A percentile compares a stretch with the other conserved stretches of the same genome.
Evolutionary conservation across 1,140 invertebrate genomes (phyloP).

Genomic region (Trichonephila clavata): DNA sequence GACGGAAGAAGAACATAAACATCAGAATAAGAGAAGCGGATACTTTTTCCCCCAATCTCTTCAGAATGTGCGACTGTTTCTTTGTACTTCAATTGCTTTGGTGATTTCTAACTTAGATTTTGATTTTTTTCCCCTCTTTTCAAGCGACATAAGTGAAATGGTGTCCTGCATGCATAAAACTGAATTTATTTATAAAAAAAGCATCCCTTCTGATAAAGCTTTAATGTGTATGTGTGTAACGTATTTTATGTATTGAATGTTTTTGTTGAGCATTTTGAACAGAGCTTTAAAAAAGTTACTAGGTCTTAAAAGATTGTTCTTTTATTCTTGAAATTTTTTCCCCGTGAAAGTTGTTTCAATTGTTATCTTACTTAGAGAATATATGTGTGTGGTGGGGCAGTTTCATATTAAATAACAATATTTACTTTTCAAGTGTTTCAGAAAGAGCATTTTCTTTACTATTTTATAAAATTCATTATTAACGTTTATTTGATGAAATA

Average conservation of each 20-base stretch:
- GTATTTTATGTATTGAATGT: background rate
- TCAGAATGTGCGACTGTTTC: constrained; percentile 35
- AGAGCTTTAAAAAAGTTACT: too few relatives aligned
- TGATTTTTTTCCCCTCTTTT: background rate
- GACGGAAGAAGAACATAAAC: constrained; percentile 60
- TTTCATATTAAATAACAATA: too few relatives aligned
- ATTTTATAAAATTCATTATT: too few relatives aligned
- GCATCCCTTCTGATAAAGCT: background rate
- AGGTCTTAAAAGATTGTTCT: too few relatives aligned
- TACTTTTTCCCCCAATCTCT: background rate
- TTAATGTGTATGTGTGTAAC: background rate
- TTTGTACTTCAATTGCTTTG: constrained; percentile 56
- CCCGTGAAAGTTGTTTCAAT: too few relatives aligned
- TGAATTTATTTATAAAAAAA: constrained; percentile 19
- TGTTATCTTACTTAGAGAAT: too few relatives aligned
- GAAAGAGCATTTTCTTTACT: too few relatives aligned
- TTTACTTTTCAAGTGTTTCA: too few relatives aligned
- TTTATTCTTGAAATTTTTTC: too few relatives aligned
- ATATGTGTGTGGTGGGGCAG: too few relatives aligned
- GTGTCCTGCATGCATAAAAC: background rate
- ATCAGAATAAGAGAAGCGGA: constrained; percentile 23
- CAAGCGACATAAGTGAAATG: background rate
- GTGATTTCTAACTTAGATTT: constrained; percentile 45
- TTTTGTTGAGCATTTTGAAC: background rate
- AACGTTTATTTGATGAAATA: too few relatives aligned